These are phyloP conservation scores for Diadema setosum DNA, from an alignment of 35 echinoderm and acorn worm species.

Conservation along the genomic window DNA sequence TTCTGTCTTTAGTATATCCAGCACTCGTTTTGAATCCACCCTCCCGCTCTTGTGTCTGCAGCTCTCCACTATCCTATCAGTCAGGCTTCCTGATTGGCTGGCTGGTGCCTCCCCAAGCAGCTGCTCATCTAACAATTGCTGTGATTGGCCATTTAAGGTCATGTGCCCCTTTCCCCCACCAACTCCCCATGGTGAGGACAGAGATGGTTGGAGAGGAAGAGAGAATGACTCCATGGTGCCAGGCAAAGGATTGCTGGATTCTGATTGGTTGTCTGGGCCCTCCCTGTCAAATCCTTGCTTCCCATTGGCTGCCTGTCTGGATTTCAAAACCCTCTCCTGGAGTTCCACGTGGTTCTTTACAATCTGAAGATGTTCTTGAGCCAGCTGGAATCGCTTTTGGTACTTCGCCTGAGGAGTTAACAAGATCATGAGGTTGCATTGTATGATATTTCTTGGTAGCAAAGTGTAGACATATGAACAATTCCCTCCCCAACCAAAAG, in stretches of 20 bases:
- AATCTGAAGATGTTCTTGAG: not conserved
- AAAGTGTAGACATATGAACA: too few relatives aligned
- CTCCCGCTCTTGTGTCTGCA: constrained; percentile 11
- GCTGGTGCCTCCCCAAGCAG: not conserved
- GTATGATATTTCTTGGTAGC: too few relatives aligned
- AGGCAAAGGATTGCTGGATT: not conserved
- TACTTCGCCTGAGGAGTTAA: not conserved
- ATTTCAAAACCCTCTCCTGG: not conserved
- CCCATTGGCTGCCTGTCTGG: not conserved
- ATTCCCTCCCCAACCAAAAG: too few relatives aligned
- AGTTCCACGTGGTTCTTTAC: not conserved
- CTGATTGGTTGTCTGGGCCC: not conserved
- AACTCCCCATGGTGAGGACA: not conserved
- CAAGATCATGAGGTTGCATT: not conserved
- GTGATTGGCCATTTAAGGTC: not conserved
- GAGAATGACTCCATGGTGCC: too few relatives aligned
- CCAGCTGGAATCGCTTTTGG: not conserved
- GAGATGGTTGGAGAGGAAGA: too few relatives aligned
- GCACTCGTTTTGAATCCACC: not conserved
- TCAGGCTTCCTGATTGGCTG: constrained; percentile 10
- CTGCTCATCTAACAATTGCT: not conserved
- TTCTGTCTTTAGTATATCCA: not conserved
- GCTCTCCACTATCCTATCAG: not conserved
- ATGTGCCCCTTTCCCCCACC: not conserved
- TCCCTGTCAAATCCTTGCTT: not conserved